Conservation (phyloP, 2,888 invertebrate genomes). For the Caenorhabditis sp. region DNA sequence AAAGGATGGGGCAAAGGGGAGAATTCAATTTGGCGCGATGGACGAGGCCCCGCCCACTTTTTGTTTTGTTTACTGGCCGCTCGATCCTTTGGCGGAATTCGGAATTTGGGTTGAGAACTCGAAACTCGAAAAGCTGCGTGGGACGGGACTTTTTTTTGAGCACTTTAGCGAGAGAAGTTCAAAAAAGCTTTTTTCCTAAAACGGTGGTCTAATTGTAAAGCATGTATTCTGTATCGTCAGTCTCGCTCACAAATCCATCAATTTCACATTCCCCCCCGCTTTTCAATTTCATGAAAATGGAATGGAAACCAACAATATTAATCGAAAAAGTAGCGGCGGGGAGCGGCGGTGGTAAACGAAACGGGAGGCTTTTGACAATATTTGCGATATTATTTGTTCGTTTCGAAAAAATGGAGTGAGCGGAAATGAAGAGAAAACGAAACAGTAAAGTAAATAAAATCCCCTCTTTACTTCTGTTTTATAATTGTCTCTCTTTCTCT, state of each 20-base stretch:
- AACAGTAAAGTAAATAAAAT: conserved; percentile 14
- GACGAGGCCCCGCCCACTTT: not conserved
- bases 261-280: too few relatives aligned
- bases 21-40: conserved; percentile 7
- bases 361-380: conserved; percentile 13
- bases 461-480: not conserved
- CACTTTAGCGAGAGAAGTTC: too few relatives aligned
- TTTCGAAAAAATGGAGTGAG: not conserved
- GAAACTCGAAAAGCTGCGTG: too few relatives aligned
- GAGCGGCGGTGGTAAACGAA: not conserved
- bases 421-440: not conserved
- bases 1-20: not conserved
- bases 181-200: too few relatives aligned
- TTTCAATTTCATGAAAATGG: too few relatives aligned
- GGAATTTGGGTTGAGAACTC: too few relatives aligned
- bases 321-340: not conserved
- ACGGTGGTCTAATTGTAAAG: too few relatives aligned
- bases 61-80: conserved; percentile 12
- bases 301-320: not conserved
- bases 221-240: too few relatives aligned
- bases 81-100: not conserved
- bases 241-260: too few relatives aligned
- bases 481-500: not conserved
- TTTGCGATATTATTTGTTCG: conserved; percentile 4
- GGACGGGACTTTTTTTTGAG: too few relatives aligned